Base-by-base conservation (phyloP, 2,888 invertebrate genomes). In the Dicranocentrus wangi region DNA sequence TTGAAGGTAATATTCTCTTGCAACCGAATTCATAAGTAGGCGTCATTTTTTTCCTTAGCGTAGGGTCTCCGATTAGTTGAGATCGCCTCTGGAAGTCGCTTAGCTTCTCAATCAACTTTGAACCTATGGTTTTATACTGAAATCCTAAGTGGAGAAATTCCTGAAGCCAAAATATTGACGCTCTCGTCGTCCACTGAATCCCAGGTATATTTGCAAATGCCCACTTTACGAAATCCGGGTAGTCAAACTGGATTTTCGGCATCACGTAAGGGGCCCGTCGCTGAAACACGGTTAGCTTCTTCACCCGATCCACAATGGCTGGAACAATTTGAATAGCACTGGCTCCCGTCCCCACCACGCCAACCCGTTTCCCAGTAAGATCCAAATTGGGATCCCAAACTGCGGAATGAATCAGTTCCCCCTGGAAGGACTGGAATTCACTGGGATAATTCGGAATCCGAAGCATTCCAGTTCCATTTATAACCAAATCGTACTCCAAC, bases 1-100 rank as follows among this genome's bases (percentile, higher is more conserved):
- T 78, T 0, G 82, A 76, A 1, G 78, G 75, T 0, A 71, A 19
- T 8, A 83, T 66, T 21, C 82, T 55, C 51, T 82, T 85, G 42
- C 85, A 83, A 13, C 85, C 85, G 66, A 85, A 82, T 21, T 61
- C 60, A 42, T 83, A 73, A n/a, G 66, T 73, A 0, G 85, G 82
- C 1, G 32, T 75, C 39, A 84, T 63, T 15, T 81, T 73, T 21
- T 73, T 70, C 7, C 70, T 60, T 19, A 77, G 32, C n/a, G 68
- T 47, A 19, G 69, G 25, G 51, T 82, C 68, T n/a, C 61, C 39
- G 1, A 23, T 10, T 21, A 79, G 55, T 25, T 80, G 80, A 58
- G 72, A 60, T 73, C 61, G 8, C 15, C 80, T 47, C 3, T 73
- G 60, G 10, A 72, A 19, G 19, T 63, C 43, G 23, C 79, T 72